Evolutionary conservation across 2,797 vertebrate species (phyloP), one percentile per base, ranked within the genome.

Genomic region (Pangasius krempfi): DNA sequence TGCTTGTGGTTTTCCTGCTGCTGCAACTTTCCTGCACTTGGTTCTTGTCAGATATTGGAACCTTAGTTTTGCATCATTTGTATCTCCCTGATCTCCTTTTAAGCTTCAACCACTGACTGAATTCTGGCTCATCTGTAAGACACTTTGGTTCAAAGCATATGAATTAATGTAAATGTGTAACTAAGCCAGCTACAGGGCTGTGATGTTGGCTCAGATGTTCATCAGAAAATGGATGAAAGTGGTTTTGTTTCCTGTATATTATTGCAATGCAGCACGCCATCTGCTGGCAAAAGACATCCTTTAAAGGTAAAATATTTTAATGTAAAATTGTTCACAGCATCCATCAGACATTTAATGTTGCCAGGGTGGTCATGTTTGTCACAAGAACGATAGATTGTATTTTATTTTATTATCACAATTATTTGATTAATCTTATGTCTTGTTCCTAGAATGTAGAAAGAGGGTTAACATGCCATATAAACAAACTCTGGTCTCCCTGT

Each of bases 211-310:
- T 84, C 47, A 52, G 47, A 68, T 70, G 64, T 85, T 54, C 64
- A 33, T 54, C 30, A 85, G 83, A 85, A 85, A 85, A 85, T 70
- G 64, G 64, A 85, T 68, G 66, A 70, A 72, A 85, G 47, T 70
- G 64, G 47, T 37, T 84, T 22, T 2, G 7, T 2, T 20, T 52
- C 47, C n/a, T 85, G 5, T 52, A 54, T 70, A 70, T 70, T 37
- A 72, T 4, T 68, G 25, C 18, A 85, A 70, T 37, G 12, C 70
- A 70, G 20, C 10, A 37, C 83, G 83, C 83, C 83, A 85, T 37
- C 83, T 85, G 66, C 47, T 85, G 83, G 83, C 47, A 54, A 37
- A 33, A 33, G 12, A 18, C 22, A 18, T 27, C 6, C 1, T 64
- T 66, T 5, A 37, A 54, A 64, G 37, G 14, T n/a, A n/a, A 8